Evolutionary conservation across 2,888 invertebrate species (phyloP).

Genomic region (Digitonthophagus gazella): DNA sequence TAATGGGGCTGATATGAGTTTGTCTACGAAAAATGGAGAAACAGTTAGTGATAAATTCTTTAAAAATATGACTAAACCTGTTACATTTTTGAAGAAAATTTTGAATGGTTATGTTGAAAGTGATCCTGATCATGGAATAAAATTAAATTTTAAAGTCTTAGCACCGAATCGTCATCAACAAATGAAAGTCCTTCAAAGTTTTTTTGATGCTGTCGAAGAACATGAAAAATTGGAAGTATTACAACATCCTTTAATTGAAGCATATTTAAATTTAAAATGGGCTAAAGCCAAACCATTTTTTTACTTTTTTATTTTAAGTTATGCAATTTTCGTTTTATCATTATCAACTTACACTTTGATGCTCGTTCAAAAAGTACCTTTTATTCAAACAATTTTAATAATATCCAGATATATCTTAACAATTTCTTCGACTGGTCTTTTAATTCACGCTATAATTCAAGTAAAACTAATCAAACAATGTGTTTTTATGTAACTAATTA

Average conservation of each 20-base stretch:
- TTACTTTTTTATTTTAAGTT: slow-evolving; percentile 47
- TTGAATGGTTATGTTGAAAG: slow-evolving; percentile 36
- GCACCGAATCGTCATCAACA: slow-evolving; percentile 47
- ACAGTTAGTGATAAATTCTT: slow-evolving; percentile 49
- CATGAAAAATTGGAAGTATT: slow-evolving; percentile 48
- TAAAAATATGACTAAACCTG: slow-evolving; percentile 44
- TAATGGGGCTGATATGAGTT: slow-evolving; percentile 47
- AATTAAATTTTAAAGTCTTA: slow-evolving; percentile 41
- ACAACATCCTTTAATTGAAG: slow-evolving; percentile 53
- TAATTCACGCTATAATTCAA: slow-evolving; percentile 44
- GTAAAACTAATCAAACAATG: slow-evolving; percentile 31
- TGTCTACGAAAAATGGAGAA: slow-evolving; percentile 41
- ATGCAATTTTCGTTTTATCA: slow-evolving; percentile 49
- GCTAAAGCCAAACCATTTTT: slow-evolving; percentile 53
- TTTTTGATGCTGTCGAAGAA: slow-evolving; percentile 48
- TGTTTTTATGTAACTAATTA: neutral
- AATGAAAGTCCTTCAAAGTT: slow-evolving; percentile 50
- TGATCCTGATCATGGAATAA: slow-evolving; percentile 14
- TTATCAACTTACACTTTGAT: slow-evolving; percentile 46
- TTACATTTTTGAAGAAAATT: slow-evolving; percentile 44
- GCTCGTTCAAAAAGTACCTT: slow-evolving; percentile 35
- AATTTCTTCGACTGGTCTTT: slow-evolving; percentile 39
- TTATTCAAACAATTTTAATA: slow-evolving; percentile 29
- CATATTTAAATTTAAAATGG: slow-evolving; percentile 56
- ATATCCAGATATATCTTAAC: slow-evolving; percentile 41